These are phyloP conservation scores for Rhorus exstirpatorius DNA, from an alignment of 2,888 invertebrate species.

Conservation along the genomic window DNA sequence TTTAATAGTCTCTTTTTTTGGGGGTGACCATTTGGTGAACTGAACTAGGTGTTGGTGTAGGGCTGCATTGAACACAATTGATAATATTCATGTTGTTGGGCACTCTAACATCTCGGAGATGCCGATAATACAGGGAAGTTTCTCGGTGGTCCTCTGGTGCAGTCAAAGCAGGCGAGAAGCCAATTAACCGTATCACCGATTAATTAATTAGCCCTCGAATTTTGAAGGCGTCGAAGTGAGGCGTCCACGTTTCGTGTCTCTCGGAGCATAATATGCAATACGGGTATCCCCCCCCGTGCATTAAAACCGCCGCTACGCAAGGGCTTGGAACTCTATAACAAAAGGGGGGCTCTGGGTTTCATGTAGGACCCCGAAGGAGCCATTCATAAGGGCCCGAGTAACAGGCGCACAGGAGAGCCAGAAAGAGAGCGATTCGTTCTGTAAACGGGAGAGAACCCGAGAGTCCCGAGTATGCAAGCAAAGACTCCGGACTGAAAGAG, in stretches of 20 bases:
- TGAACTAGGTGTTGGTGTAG: too few relatives aligned
- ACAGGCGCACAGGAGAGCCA: slow-evolving; percentile 61
- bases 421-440: slow-evolving; percentile 21
- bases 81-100: neutral
- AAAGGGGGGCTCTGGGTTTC: slow-evolving; percentile 14
- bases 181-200: slow-evolving; percentile 66
- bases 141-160: slow-evolving; percentile 9
- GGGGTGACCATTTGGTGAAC: too few relatives aligned
- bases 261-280: slow-evolving; percentile 32
- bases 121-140: slow-evolving; percentile 16
- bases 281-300: neutral
- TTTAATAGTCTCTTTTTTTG: neutral
- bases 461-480: slow-evolving; percentile 25
- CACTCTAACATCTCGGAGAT: neutral
- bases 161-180: slow-evolving; percentile 40
- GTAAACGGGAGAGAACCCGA: slow-evolving; percentile 9
- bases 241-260: neutral
- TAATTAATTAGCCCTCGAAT: slow-evolving; percentile 61
- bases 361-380: slow-evolving; percentile 55
- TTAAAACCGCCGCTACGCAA: slow-evolving; percentile 43
- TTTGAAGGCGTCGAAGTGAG: slow-evolving; percentile 24
- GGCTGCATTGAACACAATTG: too few relatives aligned
- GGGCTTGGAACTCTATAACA: slow-evolving; percentile 14
- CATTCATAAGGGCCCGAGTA: slow-evolving; percentile 60
- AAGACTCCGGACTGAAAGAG: slow-evolving; percentile 17